Base-by-base conservation (phyloP, 2,113 vertebrate species). In the Calidris pygmaea region DNA sequence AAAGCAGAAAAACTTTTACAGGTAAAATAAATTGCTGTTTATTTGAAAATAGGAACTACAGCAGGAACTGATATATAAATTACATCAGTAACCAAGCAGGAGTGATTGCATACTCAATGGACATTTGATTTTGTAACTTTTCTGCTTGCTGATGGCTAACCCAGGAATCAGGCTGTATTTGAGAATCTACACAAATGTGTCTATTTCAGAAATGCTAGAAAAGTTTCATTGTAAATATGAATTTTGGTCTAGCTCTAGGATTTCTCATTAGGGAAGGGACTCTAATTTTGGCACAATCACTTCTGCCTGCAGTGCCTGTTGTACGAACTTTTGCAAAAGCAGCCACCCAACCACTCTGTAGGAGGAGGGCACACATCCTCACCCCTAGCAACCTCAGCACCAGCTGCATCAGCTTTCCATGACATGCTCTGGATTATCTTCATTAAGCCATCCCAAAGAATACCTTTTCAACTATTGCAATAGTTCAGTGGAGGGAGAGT, bases 1-100 rank as follows among this genome's bases (percentile, higher is more conserved):
- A 89, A 92, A 66, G 29, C 22, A 95, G 26, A 18, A 90, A 37
- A 29, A 72, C 48, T 89, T 92, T 63, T 41, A 41, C 16, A 20
- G 24, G 11, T 56, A 87, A 53, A 94, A 86, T n/a, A 3, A 75
- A 72, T 87, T 87, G 11, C 9, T 48, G 9, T 68, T 68, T 47
- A 70, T 37, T 35, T 85, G 35, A 89, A 90, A 94, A 79, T 34
- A 84, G 7, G 26, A 84, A 53, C 12, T 53, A 13, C 27, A 75
- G n/a, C 35, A 67, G 58, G 63, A 89, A 85, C 1, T 8, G 68
- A 6, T 21, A 68, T 9, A 32, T 9, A 76, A 43, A 20, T 34
- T 45, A 45, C 32, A 7, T 35, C 37, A 58, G 22, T 47, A 90
- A 67, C 9, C 35, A 82, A 66, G 52, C 14, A 76, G 17, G 6